A percentile compares a stretch with the other conserved stretches of the same genome.
Conservation (phyloP, 2,888 invertebrate genomes). For the Lepidochrysops patricia region DNA sequence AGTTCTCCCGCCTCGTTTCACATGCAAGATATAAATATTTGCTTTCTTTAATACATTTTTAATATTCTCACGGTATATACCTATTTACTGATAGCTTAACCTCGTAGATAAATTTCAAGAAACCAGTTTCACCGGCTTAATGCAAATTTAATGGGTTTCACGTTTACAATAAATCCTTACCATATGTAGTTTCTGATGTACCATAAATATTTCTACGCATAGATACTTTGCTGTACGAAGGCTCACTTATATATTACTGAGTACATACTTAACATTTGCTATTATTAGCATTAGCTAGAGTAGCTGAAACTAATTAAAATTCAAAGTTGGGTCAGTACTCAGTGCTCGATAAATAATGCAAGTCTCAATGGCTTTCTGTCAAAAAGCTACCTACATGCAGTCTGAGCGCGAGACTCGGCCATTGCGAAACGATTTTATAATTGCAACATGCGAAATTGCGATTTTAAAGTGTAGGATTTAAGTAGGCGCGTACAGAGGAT, state of each 20-base stretch:
- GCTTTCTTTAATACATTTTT: conserved; percentile 5
- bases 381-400: neutral
- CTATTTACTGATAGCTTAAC: neutral
- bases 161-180: conserved; percentile 5
- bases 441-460: neutral
- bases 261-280: neutral
- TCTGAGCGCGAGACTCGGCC: neutral
- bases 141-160: conserved; percentile 9
- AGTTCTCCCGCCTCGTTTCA: neutral
- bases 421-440: neutral
- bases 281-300: neutral
- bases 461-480: neutral
- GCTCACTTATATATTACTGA: neutral
- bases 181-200: neutral
- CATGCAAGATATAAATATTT: conserved; percentile 27
- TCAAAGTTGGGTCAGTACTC: neutral
- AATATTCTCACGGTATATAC: conserved; percentile 7
- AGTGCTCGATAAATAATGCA: neutral
- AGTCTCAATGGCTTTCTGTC: neutral
- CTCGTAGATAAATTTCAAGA: conserved; percentile 6
- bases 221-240: neutral
- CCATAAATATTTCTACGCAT: neutral
- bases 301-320: neutral
- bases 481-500: neutral
- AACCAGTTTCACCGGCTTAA: conserved; percentile 7